A percentile compares a stretch with the other conserved stretches of the same genome.
phyloP scores from a whole-genome alignment of 2,113 vertebrate genomes.

The Ranitomeya imitator region DNA sequence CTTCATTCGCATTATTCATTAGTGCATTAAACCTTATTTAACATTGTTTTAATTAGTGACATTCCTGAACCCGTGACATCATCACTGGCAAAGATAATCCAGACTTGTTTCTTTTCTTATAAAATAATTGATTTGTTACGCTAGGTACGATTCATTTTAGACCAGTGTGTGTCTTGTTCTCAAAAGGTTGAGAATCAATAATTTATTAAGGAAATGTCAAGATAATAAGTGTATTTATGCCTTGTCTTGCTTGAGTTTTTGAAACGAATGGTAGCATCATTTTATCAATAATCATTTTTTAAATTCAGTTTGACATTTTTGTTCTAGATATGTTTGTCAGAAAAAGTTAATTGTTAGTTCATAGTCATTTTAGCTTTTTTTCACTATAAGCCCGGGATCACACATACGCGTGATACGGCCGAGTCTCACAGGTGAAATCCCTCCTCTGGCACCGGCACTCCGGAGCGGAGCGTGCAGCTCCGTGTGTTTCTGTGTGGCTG shows the following conservation, averaged over 20 bases:
- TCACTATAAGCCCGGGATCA: too few species aligned
- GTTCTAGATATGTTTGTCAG: neutral
- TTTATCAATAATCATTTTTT: slow-evolving; percentile 38
- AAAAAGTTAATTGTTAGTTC: neutral
- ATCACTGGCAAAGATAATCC: neutral
- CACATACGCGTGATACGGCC: too few species aligned
- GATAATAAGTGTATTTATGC: slow-evolving; percentile 34
- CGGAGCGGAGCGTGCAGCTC: too few species aligned
- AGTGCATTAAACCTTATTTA: neutral
- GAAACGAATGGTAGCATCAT: slow-evolving; percentile 27
- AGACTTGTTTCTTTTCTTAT: neutral
- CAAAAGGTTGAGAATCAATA: slow-evolving; percentile 51
- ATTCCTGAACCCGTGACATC: neutral
- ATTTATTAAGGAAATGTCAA: slow-evolving; percentile 56
- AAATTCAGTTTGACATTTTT: slow-evolving; percentile 11
- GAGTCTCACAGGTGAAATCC: too few species aligned
- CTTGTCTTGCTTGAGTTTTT: slow-evolving; percentile 43
- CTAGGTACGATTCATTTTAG: slow-evolving; percentile 36
- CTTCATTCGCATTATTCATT: neutral
- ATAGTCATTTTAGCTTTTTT: neutral
- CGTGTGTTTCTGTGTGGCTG: too few species aligned
- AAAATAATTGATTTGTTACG: slow-evolving; percentile 35
- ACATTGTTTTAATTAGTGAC: slow-evolving; percentile 2
- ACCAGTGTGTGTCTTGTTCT: slow-evolving; percentile 36
- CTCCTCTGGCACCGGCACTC: too few species aligned